Percentiles rank a stretch among this genome's conserved stretches.
These are phyloP conservation scores for Nothocercus nigrocapillus DNA, from an alignment of 2,113 vertebrate genomes.

Conservation along the genomic window DNA sequence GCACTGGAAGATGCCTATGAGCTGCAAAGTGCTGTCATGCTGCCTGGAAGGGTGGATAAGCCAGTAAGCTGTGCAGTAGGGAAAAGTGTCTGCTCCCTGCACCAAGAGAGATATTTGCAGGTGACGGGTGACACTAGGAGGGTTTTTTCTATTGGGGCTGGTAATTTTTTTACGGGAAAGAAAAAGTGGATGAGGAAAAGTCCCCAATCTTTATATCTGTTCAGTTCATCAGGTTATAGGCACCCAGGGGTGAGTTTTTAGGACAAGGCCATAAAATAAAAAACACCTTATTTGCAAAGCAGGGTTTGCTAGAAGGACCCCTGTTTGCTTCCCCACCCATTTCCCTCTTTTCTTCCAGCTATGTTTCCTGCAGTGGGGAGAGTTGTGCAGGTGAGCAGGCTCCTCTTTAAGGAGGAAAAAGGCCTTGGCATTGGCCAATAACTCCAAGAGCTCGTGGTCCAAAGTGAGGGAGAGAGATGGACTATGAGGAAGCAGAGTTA, in stretches of 20 bases:
- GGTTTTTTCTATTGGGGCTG: not conserved
- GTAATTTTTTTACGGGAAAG: not conserved
- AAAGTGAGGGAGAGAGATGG: not conserved
- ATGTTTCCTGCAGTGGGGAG: not conserved
- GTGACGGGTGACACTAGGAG: not conserved
- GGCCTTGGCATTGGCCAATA: not conserved
- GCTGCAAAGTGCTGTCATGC: not conserved
- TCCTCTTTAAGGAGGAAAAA: accelerated
- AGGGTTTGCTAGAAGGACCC: not conserved
- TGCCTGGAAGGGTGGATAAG: not conserved
- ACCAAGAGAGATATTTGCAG: not conserved
- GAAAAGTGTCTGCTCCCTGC: not conserved
- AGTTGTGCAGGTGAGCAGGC: accelerated
- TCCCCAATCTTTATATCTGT: not conserved
- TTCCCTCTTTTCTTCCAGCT: not conserved
- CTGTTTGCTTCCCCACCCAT: not conserved
- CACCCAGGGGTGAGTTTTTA: not conserved
- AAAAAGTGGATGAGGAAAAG: not conserved
- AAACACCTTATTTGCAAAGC: not conserved
- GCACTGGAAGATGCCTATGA: accelerated
- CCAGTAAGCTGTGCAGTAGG: not conserved
- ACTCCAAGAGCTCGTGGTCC: not conserved
- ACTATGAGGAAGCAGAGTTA: accelerated
- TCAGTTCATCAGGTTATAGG: constrained; percentile 12
- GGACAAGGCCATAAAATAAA: constrained; percentile 5